phyloP scores from a whole-genome alignment of 1,140 invertebrate species.

The Nixonia krombeini region DNA sequence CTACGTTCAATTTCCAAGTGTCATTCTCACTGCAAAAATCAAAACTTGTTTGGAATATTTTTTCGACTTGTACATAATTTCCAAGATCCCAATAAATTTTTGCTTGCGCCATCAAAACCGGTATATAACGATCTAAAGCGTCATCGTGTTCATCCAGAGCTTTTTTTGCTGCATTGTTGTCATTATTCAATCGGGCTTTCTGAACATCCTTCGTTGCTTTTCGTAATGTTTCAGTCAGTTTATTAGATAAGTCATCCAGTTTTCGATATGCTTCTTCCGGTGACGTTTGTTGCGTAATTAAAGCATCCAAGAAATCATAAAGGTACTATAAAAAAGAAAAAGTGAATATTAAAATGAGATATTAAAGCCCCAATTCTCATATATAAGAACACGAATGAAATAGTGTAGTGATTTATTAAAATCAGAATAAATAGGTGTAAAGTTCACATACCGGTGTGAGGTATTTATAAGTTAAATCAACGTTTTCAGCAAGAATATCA shows the following conservation, averaged over 20 bases:
- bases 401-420: constrained; percentile 7
- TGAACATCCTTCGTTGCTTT: constrained; percentile 95
- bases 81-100: constrained; percentile 99
- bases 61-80: constrained; percentile 95
- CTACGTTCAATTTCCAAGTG: constrained; percentile 97
- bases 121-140: constrained; percentile 89
- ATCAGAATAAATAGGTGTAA: neutral
- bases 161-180: constrained; percentile 91
- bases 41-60: constrained; percentile 95
- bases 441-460: constrained; percentile 82
- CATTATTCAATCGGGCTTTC: constrained; percentile 88
- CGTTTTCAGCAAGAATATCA: constrained; percentile 98
- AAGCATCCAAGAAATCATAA: constrained; percentile 91
- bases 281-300: constrained; percentile 98
- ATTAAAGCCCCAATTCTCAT: neutral
- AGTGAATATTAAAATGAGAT: neutral
- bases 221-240: constrained; percentile 90
- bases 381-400: neutral
- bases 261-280: constrained; percentile 98
- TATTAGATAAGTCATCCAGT: constrained; percentile 94
- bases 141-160: constrained; percentile 95
- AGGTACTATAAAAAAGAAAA: constrained; percentile 79
- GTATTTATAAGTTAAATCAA: constrained; percentile 97
- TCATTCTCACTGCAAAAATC: constrained; percentile 99
- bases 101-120: constrained; percentile 98